Evolutionary conservation across 2,888 invertebrate species (phyloP), one percentile per base, ranked within the genome.

Genomic region (Electrophaes corylata): DNA sequence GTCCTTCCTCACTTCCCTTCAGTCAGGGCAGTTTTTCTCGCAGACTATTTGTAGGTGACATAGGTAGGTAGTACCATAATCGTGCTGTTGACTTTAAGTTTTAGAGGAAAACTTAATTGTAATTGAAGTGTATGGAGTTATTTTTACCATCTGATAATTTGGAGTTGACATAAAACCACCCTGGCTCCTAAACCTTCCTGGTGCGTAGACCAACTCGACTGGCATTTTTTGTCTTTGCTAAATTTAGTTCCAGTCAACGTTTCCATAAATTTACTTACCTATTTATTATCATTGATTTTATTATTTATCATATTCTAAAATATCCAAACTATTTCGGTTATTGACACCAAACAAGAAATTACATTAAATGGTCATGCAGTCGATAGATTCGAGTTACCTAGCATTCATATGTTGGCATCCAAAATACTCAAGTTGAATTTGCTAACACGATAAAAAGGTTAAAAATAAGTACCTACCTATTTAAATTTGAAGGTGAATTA

Each of bases 331-430:
- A 70, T 76, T 71, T 71, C 73, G 76, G 78, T 78, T 78, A 81
- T 81, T 79, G 78, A 81, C 79, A 72, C 70, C 68, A 64, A 71
- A 75, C 65, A 67, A 79, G 73, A 80, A 78, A 76, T 56, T 33
- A 73, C 70, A 74, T 75, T 75, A 65, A 62, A 60, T 67, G 66
- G 71, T 67, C 70, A 62, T 72, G 62, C 41, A 57, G 50, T 56
- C 57, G 23, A 26, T 71, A 62, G 52, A 71, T 62, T 58, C 51
- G 62, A 69, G 50, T 53, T 64, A n/a, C n/a, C n/a, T n/a, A 62
- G 58, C 65, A 64, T 64, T 66, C 61, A 54, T 60, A 59, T 12
- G 39, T 31, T 43, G 40, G 45, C 52, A 57, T 61, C 58, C 62
- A 48, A 57, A 57, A 48, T 51, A 61, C 64, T 65, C 62, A 65